Base-by-base conservation (phyloP, 1,140 invertebrate species). In the Formica selysi region DNA sequence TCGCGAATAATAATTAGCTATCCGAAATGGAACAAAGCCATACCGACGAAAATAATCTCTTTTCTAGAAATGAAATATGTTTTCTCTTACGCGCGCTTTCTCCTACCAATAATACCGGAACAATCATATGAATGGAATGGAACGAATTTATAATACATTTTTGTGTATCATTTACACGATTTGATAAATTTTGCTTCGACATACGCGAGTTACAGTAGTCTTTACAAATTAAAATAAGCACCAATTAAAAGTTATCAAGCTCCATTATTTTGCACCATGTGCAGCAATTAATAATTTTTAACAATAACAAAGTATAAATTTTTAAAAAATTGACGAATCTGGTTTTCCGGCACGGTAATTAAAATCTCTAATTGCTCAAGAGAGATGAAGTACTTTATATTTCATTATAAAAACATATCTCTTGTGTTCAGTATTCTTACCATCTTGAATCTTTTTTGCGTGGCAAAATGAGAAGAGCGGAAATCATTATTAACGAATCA, bases 71-170 rank as follows among this genome's bases (percentile, higher is more conserved):
- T 29, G 29, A 74, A 36, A 41, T 22, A 11, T 76, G 22, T 76
- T 26, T 76, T 57, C 8, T 19, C n/a, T 11, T 62, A 26, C 22
- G 19, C 22, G 19, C 10, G 59, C 73, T 76, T 76, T 76, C 73
- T 76, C 73, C 13, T 41, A n/a, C 10, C n/a, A 54, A 73, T 32
- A 16, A 22, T 10, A 16, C 13, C n/a, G 8, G 19, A 16, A 13
- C 13, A 62, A 41, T 54, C 29, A 1, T 54, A n/a, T 11, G 44
- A 51, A 51, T 51, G 3, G 44, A 38, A 38, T 57, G 1, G 1
- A 38, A n/a, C 22, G 32, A 76, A 76, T 61, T 76, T 41, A 38
- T 76, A 76, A 38, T 62, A 36, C 2, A 62, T 41, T 76, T 76
- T 76, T 29, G 8, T 29, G 3, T 41, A 41, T 8, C n/a, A 76